Evolutionary conservation across 1,140 invertebrate genomes (phyloP), one percentile per base, ranked within the genome.

Genomic region (Ladona fulva): DNA sequence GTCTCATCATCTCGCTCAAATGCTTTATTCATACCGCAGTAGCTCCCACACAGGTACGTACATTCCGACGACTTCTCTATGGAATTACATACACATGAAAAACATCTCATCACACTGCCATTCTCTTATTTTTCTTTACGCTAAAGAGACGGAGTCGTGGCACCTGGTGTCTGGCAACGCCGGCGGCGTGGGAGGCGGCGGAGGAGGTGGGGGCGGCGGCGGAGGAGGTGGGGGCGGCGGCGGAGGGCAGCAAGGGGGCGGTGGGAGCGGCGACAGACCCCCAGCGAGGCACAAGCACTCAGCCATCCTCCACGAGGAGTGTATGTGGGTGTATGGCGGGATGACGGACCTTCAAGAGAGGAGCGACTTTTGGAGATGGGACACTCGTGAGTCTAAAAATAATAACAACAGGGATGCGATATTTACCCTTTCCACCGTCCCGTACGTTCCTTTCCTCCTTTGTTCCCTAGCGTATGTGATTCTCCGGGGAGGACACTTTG

Each of bases 271-370:
- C 11, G 78, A 79, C 24, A 25, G 85, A 10, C 91, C 92, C 25
- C 90, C 93, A 76, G 90, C 91, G 8, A 87, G 94, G 52, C 94
- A 96, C 86, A 93, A 93, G 81, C 95, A 97, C 86, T 93, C 93
- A 0, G 93, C 93, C 0, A 91, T 95, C 11, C 85, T 95, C 19
- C 91, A 95, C 82, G 92, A 90, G 74, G 88, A 90, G 75, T 87
- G 89, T 0, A 93, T 97, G 89, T 96, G 94, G 89, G 88, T 97
- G 82, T 95, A 94, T 84, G 95, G 94, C 6, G 95, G 95, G 0
- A 95, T 95, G 92, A 94, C 91, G 75, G 93, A 96, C 86, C 88
- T 97, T 0, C 90, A 93, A 78, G 91, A 92, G 80, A 89, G 92
- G 80, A 88, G 88, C 79, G 95, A 97, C 84, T 91, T 95, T 73